Base-by-base conservation (phyloP, 2,888 invertebrate species). In the Acronicta alni region DNA sequence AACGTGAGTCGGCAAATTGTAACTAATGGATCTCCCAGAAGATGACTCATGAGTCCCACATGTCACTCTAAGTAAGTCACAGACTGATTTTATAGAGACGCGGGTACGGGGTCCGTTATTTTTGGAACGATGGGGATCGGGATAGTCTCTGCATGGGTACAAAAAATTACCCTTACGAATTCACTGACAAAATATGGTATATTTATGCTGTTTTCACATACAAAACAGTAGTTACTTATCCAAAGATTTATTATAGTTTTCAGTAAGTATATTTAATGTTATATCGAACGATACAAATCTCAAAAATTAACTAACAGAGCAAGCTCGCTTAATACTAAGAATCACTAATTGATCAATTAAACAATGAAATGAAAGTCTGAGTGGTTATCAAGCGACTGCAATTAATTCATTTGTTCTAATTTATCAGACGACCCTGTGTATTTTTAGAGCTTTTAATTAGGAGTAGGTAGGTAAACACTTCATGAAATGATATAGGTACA, bases 21-120 rank as follows among this genome's bases (percentile, higher is more conserved):
- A 83, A 83, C 88, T 92, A 92, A 93, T 91, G 91, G 90, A 91
- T 87, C 86, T 80, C 85, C 85, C 87, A 79, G 80, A 86, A 87
- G 87, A 89, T 90, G 89, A 90, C 82, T 89, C 89, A 87, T 82
- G 84, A 82, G 83, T 82, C 86, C 87, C 89, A 83, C 86, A 88
- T 90, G 89, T 86, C 87, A 86, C 83, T 84, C 77, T 80, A 81
- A 82, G 81, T 83, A 84, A 85, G 83, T 84, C 80, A 81, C 79
- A 80, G 79, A 75, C 76, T 79, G 81, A 79, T 83, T 83, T 82
- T 81, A 83, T 83, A 82, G 78, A 81, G 81, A 81, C 79, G 82
- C 78, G 82, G 81, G 81, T 80, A 64, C 57, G 75, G 78, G 78
- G 64, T 67, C 77, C 77, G 82, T 78, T 86, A 83, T 82, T 80